Conservation (phyloP, 1,140 invertebrate genomes). For the Metopolophium dirhodum region DNA sequence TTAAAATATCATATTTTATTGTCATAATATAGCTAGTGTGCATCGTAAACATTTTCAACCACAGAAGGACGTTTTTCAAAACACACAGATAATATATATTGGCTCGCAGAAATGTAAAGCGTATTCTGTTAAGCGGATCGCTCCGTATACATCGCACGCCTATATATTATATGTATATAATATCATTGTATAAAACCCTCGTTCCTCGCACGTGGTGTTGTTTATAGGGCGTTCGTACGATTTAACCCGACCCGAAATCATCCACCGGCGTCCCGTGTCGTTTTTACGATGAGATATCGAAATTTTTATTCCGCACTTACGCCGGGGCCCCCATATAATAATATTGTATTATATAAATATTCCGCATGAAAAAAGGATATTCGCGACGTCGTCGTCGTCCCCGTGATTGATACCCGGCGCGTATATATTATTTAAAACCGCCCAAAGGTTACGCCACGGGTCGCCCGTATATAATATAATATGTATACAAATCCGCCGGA, state of each 20-base stretch:
- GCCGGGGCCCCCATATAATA: background rate
- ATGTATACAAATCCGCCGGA: background rate
- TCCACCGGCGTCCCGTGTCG: background rate
- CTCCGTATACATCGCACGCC: background rate
- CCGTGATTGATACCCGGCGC: background rate
- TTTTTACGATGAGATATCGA: conserved; percentile 3
- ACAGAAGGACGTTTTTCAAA: background rate
- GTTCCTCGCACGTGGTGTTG: background rate
- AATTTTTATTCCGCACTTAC: background rate
- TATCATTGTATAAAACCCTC: background rate
- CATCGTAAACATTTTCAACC: background rate
- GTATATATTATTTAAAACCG: background rate
- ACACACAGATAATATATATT: background rate
- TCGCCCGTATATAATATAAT: background rate
- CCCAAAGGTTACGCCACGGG: background rate
- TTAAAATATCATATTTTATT: background rate
- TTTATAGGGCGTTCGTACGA: background rate
- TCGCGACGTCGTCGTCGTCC: background rate
- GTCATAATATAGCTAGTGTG: background rate
- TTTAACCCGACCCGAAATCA: background rate
- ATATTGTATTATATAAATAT: background rate
- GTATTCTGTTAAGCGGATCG: background rate
- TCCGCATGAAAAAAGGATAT: background rate
- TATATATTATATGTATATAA: background rate
- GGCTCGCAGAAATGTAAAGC: background rate